Evolutionary conservation across 2,113 vertebrate species (phyloP), one percentile per base, ranked within the genome.

Genomic region (Sinosuthora webbiana): DNA sequence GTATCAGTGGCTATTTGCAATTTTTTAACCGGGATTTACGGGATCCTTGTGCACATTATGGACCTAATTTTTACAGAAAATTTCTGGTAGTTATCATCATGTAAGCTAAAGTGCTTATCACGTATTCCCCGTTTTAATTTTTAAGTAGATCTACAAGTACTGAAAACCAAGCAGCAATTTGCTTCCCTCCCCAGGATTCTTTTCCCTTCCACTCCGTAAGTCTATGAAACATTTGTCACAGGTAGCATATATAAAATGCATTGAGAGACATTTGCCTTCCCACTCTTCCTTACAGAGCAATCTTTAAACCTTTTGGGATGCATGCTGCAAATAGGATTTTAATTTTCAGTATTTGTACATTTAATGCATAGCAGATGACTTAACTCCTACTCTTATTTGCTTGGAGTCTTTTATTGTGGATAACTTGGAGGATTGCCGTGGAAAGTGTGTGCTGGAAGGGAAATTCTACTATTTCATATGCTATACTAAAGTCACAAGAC

Each of bases 231-330:
- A 21, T 67, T 95, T 71, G 53, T 82, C 86, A 93, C 69, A 94
- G 92, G 92, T 96, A 96, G 16, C 37, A 78, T 75, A 84, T 45
- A 86, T 37, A 87, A 88, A 90, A 90, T 75, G 49, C 83, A 81
- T 55, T 71, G 94, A 92, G 47, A 95, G 90, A 89, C 68, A 74
- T 96, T 94, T 63, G 22, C 68, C 75, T 86, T 94, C 90, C 92
- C 52, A 78, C 92, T 90, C 71, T 47, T 90, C 60, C 73, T 60
- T 88, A 41, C 44, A 86, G 64, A 95, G n/a, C 35, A 86, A 62
- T 63, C 56, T 76, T 79, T 59, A 91, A 82, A 80, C 42, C 63
- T 88, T 94, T 91, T 49, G 77, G 62, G 73, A 94, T 42, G n/a
- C 57, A 62, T 33, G 37, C 50, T 73, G 35, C 47, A 96, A 77